Conservation (phyloP, 2,888 invertebrate genomes). For the Alsophila aescularia region DNA sequence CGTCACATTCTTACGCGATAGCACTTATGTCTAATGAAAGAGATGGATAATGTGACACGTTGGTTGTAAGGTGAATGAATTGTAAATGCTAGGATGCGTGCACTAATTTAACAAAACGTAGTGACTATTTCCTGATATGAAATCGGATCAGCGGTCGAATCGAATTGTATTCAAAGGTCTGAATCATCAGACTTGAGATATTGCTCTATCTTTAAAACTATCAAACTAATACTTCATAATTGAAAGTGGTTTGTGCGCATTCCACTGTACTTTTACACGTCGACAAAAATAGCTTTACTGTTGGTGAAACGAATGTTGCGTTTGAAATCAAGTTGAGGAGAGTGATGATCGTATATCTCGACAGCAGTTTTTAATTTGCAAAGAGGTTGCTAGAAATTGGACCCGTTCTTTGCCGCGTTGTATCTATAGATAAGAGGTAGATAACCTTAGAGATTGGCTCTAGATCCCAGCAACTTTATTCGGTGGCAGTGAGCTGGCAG, state of each 20-base stretch:
- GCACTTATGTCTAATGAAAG: constrained; percentile 50
- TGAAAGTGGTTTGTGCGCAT: constrained; percentile 48
- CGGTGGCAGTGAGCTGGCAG: not conserved
- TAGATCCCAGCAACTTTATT: not conserved
- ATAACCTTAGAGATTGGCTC: not conserved
- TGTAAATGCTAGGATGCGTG: constrained; percentile 52
- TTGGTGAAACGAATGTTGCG: constrained; percentile 34
- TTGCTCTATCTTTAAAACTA: not conserved
- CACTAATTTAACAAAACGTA: constrained; percentile 39
- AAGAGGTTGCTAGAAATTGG: constrained; percentile 16
- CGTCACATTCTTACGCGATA: constrained; percentile 62
- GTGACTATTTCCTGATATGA: constrained; percentile 18
- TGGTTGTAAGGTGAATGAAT: constrained; percentile 67
- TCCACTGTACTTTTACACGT: constrained; percentile 46
- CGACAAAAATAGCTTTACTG: constrained; percentile 48
- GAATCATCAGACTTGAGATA: not conserved
- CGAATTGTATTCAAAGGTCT: constrained; percentile 1
- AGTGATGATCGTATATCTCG: constrained; percentile 22
- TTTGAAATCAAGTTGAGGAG: constrained; percentile 19
- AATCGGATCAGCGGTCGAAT: constrained; percentile 9
- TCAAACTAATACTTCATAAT: constrained; percentile 30
- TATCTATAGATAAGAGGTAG: constrained; percentile 9
- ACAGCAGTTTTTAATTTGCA: constrained; percentile 32
- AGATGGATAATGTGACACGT: constrained; percentile 48
- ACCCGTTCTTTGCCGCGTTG: constrained; percentile 19